Conservation (phyloP, 1,140 invertebrate genomes). For the Tetramorium simillimum region DNA sequence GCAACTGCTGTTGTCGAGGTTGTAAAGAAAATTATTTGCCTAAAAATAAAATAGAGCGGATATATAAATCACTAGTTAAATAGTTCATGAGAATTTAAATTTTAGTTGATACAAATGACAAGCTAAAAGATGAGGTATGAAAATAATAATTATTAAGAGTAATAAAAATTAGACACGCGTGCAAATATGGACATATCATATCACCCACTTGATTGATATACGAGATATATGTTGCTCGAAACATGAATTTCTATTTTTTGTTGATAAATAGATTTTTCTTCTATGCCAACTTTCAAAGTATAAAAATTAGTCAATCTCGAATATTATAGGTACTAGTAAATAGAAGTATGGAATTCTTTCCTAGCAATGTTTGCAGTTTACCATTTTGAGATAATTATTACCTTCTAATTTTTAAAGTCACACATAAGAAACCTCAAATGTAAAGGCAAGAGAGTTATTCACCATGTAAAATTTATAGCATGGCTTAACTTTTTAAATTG, state of each 20-base stretch:
- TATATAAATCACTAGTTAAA: background rate
- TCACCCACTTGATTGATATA: constrained; percentile 56
- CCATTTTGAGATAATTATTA: background rate
- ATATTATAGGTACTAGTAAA: background rate
- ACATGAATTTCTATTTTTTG: constrained; percentile 19
- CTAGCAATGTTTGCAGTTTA: background rate
- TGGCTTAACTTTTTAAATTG: background rate
- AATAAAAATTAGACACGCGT: constrained; percentile 30
- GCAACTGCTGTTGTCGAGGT: background rate
- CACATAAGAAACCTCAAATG: background rate
- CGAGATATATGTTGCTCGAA: constrained; percentile 27
- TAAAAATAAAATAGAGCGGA: background rate
- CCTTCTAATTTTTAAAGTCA: background rate
- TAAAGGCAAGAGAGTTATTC: background rate
- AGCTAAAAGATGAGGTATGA: background rate
- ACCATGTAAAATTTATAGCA: background rate
- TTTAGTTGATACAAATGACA: background rate
- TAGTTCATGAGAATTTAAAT: background rate
- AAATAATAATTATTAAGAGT: background rate
- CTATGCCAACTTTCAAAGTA: background rate
- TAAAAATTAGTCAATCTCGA: background rate
- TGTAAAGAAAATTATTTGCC: background rate
- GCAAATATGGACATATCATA: constrained; percentile 12
- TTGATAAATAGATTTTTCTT: background rate
- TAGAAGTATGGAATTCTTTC: background rate